Base-by-base conservation (phyloP, 2,888 invertebrate genomes). In the Linnaemya tessellans region DNA sequence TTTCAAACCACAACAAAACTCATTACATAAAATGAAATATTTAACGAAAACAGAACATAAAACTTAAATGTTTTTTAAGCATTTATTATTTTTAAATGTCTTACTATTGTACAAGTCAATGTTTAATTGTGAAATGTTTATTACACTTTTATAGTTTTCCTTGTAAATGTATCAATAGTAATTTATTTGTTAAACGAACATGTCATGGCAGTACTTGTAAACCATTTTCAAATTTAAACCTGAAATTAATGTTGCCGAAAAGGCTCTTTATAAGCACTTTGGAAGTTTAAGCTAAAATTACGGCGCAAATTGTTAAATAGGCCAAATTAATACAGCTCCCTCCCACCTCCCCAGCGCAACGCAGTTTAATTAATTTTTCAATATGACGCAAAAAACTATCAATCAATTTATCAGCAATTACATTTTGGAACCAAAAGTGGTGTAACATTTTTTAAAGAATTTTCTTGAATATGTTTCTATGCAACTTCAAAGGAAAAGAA, bases 1-100 rank as follows among this genome's bases (percentile, higher is more conserved):
- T 67, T 65, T 54, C 35, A 82, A 86, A 60, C 65, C 56, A 75
- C 65, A 49, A 75, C 71, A 80, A 77, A 86, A 68, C 35, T 77
- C 75, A 84, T 77, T 80, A 58, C 82, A 89, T 88, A 80, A 70
- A 80, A 91, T 91, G 91, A 91, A 91, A 91, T 91, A 91, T 91
- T 91, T 91, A 91, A 91, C 91, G 91, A 91, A 87, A 49, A 56
- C 58, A 25, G 13, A 49, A 43, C 49, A 83, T 67, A 67, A 79
- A 70, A 71, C 75, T 80, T 41, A 25, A 67, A 8, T 71, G 51
- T 79, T 22, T 79, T 15, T 20, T 30, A 30, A 60, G n/a, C 22
- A 49, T 51, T 22, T 30, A 10, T 18, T 35, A 11, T 49, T 41
- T 65, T 43, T 25, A 35, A 46, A 30, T 60, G 35, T 49, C 20